phyloP scores from a whole-genome alignment of 1,140 invertebrate species.

The Metopolophium dirhodum region DNA sequence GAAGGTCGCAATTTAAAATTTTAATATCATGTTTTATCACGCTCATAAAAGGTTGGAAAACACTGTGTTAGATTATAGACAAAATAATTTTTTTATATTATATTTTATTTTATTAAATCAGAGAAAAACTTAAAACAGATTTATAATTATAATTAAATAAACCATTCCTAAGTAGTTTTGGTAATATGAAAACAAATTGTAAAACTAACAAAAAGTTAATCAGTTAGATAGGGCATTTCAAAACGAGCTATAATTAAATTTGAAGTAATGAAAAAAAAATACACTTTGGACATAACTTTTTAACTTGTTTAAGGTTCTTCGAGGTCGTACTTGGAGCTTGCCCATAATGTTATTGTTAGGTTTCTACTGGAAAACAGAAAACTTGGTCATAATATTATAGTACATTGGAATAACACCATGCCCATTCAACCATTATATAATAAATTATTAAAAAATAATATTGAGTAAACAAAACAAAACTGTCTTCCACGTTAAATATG shows the following conservation, averaged over 20 bases:
- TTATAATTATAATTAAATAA: neutral
- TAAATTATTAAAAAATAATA: neutral
- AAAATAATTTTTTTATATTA: neutral
- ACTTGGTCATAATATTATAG: neutral
- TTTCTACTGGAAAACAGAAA: neutral
- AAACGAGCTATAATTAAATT: neutral
- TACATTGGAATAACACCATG: neutral
- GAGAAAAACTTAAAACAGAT: neutral
- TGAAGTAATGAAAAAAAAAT: neutral
- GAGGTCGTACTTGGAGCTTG: neutral
- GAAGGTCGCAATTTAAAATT: no score
- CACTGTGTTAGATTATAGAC: no score
- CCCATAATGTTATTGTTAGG: neutral
- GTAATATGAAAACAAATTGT: neutral
- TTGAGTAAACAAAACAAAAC: neutral
- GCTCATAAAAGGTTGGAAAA: no score
- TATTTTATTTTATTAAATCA: neutral
- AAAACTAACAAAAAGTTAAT: neutral
- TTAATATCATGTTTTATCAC: no score
- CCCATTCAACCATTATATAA: neutral
- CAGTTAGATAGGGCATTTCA: neutral
- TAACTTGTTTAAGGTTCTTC: neutral
- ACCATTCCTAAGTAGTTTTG: neutral
- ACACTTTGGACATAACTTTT: neutral
- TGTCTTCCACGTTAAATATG: neutral